A percentile compares a stretch with the other conserved stretches of the same genome.
These are phyloP conservation scores for Fragum whitleyi DNA, from an alignment of 2,888 invertebrate genomes.

Conservation along the genomic window DNA sequence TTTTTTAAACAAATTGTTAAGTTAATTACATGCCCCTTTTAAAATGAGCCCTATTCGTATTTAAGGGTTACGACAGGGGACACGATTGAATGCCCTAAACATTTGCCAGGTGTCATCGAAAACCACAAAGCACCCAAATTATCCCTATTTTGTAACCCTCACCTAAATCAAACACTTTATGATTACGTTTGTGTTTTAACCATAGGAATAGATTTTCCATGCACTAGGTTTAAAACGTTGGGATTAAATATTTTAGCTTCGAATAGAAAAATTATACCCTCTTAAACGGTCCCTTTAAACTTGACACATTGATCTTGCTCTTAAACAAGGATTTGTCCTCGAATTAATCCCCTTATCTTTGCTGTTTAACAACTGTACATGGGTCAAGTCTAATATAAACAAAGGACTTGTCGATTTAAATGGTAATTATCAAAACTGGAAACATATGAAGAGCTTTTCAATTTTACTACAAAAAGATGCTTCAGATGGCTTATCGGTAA, in stretches of 20 bases:
- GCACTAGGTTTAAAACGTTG: no score
- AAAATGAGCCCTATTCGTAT: no score
- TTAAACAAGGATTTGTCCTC: no score
- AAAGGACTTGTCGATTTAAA: neutral
- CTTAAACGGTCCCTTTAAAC: no score
- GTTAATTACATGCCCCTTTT: no score
- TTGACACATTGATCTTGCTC: no score
- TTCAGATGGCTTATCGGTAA: neutral
- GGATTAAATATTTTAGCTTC: no score
- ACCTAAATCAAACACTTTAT: no score
- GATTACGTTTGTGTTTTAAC: no score
- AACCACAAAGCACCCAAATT: conserved; percentile 2
- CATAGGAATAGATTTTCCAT: no score
- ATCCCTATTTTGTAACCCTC: neutral
- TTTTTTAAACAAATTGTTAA: no score
- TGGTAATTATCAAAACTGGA: neutral
- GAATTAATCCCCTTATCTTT: neutral
- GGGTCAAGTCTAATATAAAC: conserved; percentile 11
- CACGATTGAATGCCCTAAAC: conserved; percentile 12
- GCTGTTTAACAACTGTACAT: neutral
- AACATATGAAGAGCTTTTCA: neutral
- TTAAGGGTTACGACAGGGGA: neutral
- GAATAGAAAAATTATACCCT: no score
- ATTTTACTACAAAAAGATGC: neutral
- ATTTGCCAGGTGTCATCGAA: conserved; percentile 22